Conservation (phyloP, 2,888 invertebrate species). For the Eretmocerus hayati region DNA sequence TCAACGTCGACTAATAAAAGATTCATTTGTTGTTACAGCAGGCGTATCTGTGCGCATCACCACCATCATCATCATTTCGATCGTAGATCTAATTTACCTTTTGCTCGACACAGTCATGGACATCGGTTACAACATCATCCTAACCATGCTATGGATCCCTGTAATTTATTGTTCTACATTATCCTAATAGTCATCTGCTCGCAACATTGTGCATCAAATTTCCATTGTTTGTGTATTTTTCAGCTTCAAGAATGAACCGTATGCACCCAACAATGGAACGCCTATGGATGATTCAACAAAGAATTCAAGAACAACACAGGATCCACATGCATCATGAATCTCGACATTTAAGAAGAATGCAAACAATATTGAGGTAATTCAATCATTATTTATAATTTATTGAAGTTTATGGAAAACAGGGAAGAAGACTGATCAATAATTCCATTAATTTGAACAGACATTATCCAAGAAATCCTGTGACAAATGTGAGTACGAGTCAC, state of each 20-base stretch:
- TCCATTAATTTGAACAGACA: too few species aligned
- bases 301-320: conserved; percentile 53
- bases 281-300: conserved; percentile 69
- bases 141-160: conserved; percentile 2
- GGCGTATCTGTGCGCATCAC: conserved; percentile 3
- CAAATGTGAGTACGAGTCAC: neutral
- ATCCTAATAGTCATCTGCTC: too few species aligned
- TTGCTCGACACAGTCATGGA: conserved; percentile 16
- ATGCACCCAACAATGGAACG: conserved; percentile 69
- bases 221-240: too few species aligned
- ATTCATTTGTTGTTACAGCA: neutral
- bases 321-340: conserved; percentile 15
- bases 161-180: too few species aligned
- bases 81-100: conserved; percentile 27
- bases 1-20: too few species aligned
- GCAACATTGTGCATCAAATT: too few species aligned
- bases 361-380: neutral
- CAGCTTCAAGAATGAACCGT: conserved; percentile 39
- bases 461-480: too few species aligned
- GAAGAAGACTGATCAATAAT: too few species aligned
- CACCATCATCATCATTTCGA: conserved; percentile 7
- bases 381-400: too few species aligned
- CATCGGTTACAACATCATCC: conserved; percentile 6
- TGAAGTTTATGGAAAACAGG: too few species aligned
- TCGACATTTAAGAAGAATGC: conserved; percentile 11